Percentiles rank a stretch among this genome's conserved stretches.
Conservation (phyloP, 2,797 vertebrate genomes). For the Coranthus polyacanthus region DNA sequence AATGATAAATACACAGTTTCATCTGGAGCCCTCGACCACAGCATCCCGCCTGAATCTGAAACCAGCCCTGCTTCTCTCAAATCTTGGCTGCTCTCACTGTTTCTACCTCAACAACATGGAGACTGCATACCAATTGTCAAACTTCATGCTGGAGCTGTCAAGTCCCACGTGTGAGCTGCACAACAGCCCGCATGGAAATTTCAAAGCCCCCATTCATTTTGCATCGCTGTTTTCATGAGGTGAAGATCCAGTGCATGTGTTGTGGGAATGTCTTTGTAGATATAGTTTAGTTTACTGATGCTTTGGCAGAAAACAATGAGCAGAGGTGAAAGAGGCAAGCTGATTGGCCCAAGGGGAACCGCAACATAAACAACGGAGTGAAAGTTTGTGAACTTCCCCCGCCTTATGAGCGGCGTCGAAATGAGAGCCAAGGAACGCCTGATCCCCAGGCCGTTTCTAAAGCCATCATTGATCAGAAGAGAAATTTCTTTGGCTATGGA, state of each 20-base stretch:
- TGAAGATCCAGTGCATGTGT: constrained; percentile 1
- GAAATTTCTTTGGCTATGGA: constrained; percentile 62
- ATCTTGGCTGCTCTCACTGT: constrained; percentile 28
- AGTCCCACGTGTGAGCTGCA: constrained; percentile 20
- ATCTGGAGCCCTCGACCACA: constrained; percentile 27
- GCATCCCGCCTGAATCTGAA: constrained; percentile 28
- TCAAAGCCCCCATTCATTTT: constrained; percentile 21
- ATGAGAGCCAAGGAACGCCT: constrained; percentile 24
- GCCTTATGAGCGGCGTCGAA: background rate
- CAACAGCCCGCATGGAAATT: constrained; percentile 14
- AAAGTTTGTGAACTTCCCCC: constrained; percentile 39
- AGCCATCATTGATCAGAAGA: constrained; percentile 70
- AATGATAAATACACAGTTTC: constrained; percentile 63
- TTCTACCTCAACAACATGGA: constrained; percentile 45
- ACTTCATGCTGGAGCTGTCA: constrained; percentile 45
- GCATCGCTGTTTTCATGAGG: constrained; percentile 1
- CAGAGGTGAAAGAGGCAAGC: constrained; percentile 27
- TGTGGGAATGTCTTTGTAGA: constrained; percentile 35
- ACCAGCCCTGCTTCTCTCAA: constrained; percentile 27
- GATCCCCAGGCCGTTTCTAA: constrained; percentile 54
- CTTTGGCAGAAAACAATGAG: constrained; percentile 38
- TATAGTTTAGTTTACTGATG: constrained; percentile 29
- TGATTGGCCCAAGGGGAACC: constrained; percentile 39
- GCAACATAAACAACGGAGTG: constrained; percentile 8
- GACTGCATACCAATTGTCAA: constrained; percentile 59